phyloP scores from a whole-genome alignment of 2,113 vertebrate genomes.

The Silurus glanis region DNA sequence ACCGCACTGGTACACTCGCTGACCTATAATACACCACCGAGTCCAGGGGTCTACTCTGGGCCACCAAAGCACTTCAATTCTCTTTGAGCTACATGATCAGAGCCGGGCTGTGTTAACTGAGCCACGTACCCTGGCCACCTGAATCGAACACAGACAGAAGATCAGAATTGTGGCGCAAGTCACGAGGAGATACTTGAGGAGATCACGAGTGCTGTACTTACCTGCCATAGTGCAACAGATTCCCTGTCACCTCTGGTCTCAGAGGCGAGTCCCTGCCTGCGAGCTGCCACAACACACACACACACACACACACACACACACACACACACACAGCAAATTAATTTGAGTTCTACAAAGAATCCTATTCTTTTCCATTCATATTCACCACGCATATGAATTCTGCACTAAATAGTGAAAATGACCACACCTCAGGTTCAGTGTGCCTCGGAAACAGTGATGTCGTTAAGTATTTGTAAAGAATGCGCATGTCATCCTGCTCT shows the following conservation, averaged over 20 bases:
- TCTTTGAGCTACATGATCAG: constrained; percentile 30
- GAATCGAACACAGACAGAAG: background rate
- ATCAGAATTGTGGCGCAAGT: background rate
- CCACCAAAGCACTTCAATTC: constrained; percentile 37
- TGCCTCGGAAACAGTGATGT: constrained; percentile 95
- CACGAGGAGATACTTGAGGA: background rate
- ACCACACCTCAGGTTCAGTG: constrained; percentile 89
- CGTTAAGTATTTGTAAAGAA: constrained; percentile 96
- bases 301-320: constrained; percentile 20
- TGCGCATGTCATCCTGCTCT: constrained; percentile 98
- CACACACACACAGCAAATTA: constrained; percentile 10
- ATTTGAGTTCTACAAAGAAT: background rate
- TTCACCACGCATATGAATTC: background rate
- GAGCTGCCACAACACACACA: constrained; percentile 69
- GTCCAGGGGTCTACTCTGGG: background rate
- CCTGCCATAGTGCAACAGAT: constrained; percentile 97
- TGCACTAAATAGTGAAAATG: background rate
- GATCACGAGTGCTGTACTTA: constrained; percentile 57
- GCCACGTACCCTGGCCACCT: background rate
- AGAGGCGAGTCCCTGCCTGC: constrained; percentile 94
- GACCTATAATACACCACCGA: constrained; percentile 11
- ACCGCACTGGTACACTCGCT: background rate
- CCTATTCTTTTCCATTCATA: background rate
- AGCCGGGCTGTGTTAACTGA: constrained; percentile 16
- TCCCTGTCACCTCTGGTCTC: constrained; percentile 90